Evolutionary conservation across 1,140 invertebrate species (phyloP), one percentile per base, ranked within the genome.

Genomic region (Drosophila fuyamai): DNA sequence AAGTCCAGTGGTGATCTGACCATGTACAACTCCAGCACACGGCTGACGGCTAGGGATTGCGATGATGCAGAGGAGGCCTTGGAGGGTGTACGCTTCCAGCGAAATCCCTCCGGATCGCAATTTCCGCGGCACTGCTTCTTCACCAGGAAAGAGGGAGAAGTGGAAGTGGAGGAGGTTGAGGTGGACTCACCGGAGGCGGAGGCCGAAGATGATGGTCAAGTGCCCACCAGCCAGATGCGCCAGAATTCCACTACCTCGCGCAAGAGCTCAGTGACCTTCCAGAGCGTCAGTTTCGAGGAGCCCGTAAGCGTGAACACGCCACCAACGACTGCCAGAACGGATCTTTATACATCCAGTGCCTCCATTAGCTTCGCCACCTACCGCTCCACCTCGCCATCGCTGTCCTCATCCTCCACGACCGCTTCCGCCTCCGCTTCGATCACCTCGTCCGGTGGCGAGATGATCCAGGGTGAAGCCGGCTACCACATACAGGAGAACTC

Each of bases 1-100:
- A 92, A 92, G 47, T 92, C 92, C 0, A 92, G 92, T 50, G 91
- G 81, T 1, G 92, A 92, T 66, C 70, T 92, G 1, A 92, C 92
- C 60, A 91, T 90, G 79, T 92, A 91, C 38, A 85, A 76, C 55
- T 85, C 88, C 9, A 65, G 78, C 9, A 90, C 88, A 0, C 89
- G 60, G 13, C 48, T 89, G 13, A 65, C 27, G 61, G 16, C 9
- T 5, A 13, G 60, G n/a, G 66, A 71, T n/a, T 36, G 16, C 12
- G 57, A 50, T 1, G 68, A 56, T 48, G 70, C 54, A 0, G 81
- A 65, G 7, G 58, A 72, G 51, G 72, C 44, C 7, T 32, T 53
- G 10, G 65, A 60, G 23, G 58, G 74, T 4, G 72, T 59, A 44
- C 84, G 85, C 38, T 92, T 92, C 67, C 83, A 91, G 70, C 79